Conservation (phyloP, 2,113 vertebrate genomes). For the Malurus cyaneus region DNA sequence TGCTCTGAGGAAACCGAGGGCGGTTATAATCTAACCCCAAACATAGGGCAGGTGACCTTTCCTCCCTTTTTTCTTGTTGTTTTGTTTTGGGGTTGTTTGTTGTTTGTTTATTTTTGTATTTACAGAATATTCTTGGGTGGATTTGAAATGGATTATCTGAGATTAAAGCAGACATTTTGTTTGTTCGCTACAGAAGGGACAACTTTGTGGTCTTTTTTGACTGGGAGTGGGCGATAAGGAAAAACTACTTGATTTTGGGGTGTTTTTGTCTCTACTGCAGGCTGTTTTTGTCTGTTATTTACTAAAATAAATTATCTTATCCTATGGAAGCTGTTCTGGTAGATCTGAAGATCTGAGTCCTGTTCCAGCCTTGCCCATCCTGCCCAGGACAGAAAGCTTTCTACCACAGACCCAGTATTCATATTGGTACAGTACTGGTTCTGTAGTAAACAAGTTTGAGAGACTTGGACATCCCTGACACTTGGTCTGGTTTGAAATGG, state of each 20-base stretch:
- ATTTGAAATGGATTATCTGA: not conserved
- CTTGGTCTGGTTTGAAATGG: not conserved
- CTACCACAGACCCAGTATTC: not conserved
- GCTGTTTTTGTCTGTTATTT: not conserved
- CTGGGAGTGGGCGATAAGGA: not conserved
- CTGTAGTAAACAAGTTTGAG: not conserved
- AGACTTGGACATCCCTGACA: not conserved
- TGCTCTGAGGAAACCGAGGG: accelerated
- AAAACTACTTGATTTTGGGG: not conserved
- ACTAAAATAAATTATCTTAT: not conserved
- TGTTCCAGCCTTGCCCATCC: not conserved
- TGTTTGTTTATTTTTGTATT: not conserved
- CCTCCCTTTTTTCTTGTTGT: not conserved
- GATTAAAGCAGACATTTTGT: not conserved
- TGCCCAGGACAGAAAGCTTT: not conserved
- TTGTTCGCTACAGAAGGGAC: not conserved
- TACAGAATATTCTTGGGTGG: not conserved
- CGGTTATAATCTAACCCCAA: not conserved
- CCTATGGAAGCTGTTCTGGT: not conserved
- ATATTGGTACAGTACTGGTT: not conserved
- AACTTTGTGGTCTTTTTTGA: not conserved
- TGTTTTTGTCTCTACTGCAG: not conserved
- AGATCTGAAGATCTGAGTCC: not conserved
- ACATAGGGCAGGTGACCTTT: not conserved
- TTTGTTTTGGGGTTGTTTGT: not conserved